These are phyloP conservation scores for Thera britannica DNA, from an alignment of 2,888 invertebrate species.

Conservation along the genomic window DNA sequence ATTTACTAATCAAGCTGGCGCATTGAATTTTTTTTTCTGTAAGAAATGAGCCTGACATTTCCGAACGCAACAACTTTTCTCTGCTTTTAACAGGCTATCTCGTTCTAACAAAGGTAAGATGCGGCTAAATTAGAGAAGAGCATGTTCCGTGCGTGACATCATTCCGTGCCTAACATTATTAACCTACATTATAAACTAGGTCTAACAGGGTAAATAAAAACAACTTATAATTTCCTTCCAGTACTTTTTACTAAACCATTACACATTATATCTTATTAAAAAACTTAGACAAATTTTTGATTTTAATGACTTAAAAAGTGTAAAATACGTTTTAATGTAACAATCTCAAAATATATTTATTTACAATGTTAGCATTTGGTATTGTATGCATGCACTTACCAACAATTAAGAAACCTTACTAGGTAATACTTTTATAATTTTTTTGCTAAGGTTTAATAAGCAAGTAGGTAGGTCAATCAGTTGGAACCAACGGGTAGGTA, in stretches of 20 bases:
- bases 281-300: conserved; percentile 55
- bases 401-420: conserved; percentile 40
- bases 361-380: conserved; percentile 65
- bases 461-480: no score
- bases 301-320: conserved; percentile 46
- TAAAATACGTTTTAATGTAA: conserved; percentile 30
- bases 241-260: conserved; percentile 72
- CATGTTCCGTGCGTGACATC: no score
- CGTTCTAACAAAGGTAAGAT: no score
- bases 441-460: background rate
- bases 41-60: no score
- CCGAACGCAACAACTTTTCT: no score
- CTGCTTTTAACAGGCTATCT: no score
- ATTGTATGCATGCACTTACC: conserved; percentile 30
- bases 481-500: no score
- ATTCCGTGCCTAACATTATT: no score
- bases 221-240: conserved; percentile 57
- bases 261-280: conserved; percentile 70
- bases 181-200: no score
- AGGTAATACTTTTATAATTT: background rate
- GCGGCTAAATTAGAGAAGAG: no score
- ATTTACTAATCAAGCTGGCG: no score
- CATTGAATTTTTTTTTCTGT: no score
- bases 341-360: conserved; percentile 76
- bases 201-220: conserved; percentile 19